These are phyloP conservation scores for Sesia apiformis DNA, from an alignment of 2,888 invertebrate species.

Conservation along the genomic window DNA sequence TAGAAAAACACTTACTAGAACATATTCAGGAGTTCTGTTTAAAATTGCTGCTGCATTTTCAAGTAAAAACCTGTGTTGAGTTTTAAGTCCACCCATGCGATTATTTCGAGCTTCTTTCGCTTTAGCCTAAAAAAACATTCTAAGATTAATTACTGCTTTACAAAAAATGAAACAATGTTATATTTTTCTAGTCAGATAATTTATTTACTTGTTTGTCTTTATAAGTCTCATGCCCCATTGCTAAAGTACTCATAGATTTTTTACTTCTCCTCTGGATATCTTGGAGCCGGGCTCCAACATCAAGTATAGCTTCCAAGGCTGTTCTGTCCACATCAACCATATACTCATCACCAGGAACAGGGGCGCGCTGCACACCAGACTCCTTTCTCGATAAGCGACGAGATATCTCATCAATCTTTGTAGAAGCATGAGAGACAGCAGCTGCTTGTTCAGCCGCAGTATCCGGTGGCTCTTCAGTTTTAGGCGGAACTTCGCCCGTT, in stretches of 20 bases:
- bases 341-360: constrained; percentile 15
- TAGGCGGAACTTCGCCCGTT: constrained; percentile 20
- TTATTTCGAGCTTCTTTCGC: constrained; percentile 75
- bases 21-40: constrained; percentile 65
- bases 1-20: constrained; percentile 54
- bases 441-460: constrained; percentile 10
- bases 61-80: constrained; percentile 78
- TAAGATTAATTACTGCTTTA: background rate
- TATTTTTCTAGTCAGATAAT: constrained; percentile 20
- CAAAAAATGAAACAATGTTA: constrained; percentile 9
- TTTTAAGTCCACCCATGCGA: constrained; percentile 57
- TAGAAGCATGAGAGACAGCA: constrained; percentile 8
- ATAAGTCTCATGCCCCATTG: constrained; percentile 56
- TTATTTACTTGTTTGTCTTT: constrained; percentile 69
- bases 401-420: constrained; percentile 24
- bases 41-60: constrained; percentile 77
- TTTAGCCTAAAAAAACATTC: constrained; percentile 61
- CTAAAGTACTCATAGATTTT: constrained; percentile 56
- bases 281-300: constrained; percentile 47
- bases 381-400: constrained; percentile 23
- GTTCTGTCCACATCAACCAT: constrained; percentile 48
- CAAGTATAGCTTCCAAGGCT: constrained; percentile 55
- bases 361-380: constrained; percentile 9
- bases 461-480: constrained; percentile 13
- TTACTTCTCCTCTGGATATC: constrained; percentile 53